Conservation (phyloP, 2,113 vertebrate genomes). For the Colistium nudipinnis region DNA sequence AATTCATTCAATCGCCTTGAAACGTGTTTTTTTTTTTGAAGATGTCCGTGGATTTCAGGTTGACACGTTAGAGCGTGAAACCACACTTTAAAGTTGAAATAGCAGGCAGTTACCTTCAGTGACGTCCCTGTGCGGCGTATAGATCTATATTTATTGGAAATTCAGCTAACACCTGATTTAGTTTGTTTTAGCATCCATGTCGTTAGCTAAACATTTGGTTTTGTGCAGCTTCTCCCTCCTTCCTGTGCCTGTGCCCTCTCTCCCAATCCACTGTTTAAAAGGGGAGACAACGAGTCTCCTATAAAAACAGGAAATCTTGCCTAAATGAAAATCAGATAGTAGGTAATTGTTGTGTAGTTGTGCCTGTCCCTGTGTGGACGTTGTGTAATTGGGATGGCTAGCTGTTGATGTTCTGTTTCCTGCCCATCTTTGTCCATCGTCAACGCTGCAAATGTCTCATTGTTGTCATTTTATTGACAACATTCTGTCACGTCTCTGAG, state of each 20-base stretch:
- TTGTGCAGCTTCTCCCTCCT: not conserved
- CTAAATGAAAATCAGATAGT: conserved; percentile 55
- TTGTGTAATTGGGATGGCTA: conserved; percentile 47
- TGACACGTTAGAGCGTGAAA: conserved; percentile 6
- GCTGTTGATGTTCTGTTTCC: conserved; percentile 45
- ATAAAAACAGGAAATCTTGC: conserved; percentile 56
- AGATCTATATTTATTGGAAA: not conserved
- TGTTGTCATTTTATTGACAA: conserved; percentile 1
- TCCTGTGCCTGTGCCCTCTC: not conserved
- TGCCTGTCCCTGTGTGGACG: conserved; percentile 26
- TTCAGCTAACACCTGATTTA: not conserved
- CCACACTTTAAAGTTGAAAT: conserved; percentile 38
- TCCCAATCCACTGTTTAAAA: not conserved
- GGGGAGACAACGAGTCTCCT: not conserved
- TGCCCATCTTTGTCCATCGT: conserved; percentile 25
- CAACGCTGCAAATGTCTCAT: conserved; percentile 1
- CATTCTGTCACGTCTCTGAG: too few species aligned
- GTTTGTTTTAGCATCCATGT: not conserved
- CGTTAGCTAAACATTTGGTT: not conserved
- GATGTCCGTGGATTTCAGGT: not conserved
- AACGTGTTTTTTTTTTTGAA: too few species aligned
- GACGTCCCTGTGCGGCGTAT: not conserved
- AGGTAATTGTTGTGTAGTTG: conserved; percentile 57
- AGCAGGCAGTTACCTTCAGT: conserved; percentile 1
- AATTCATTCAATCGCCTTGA: too few species aligned